Evolutionary conservation across 2,113 vertebrate species (phyloP).

Genomic region (Colistium nudipinnis): DNA sequence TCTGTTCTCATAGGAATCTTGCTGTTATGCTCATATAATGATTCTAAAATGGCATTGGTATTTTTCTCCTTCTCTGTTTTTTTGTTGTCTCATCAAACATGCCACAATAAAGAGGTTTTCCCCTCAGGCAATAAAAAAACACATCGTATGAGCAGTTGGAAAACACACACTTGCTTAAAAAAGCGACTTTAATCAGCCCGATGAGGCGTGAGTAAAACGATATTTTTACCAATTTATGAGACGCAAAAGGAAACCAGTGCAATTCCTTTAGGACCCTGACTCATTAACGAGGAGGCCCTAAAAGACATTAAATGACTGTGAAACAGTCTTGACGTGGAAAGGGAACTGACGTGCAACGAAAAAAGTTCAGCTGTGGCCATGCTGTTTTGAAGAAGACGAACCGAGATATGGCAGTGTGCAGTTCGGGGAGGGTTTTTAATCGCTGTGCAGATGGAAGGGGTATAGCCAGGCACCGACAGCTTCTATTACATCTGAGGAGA

Average conservation of each 20-base stretch:
- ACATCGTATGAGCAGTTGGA: constrained; percentile 37
- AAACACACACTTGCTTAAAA: constrained; percentile 39
- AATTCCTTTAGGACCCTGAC: constrained; percentile 36
- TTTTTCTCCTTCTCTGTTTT: constrained; percentile 38
- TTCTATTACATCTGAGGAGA: constrained; percentile 41
- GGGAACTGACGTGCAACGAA: constrained; percentile 12
- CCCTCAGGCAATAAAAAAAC: constrained; percentile 40
- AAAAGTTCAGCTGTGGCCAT: constrained; percentile 8
- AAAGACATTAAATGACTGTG: constrained; percentile 39
- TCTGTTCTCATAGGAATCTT: constrained; percentile 42
- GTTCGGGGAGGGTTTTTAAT: too few species aligned
- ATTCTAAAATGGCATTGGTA: constrained; percentile 22
- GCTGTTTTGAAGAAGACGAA: constrained; percentile 4
- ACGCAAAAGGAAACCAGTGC: constrained; percentile 50
- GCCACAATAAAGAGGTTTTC: constrained; percentile 59
- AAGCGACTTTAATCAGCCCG: constrained; percentile 45
- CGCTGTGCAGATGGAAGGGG: constrained; percentile 32
- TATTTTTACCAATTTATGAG: constrained; percentile 58
- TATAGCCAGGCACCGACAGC: constrained; percentile 25
- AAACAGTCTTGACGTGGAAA: constrained; percentile 29
- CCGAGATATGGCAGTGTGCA: constrained; percentile 12
- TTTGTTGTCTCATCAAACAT: constrained; percentile 25
- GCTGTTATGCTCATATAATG: constrained; percentile 37
- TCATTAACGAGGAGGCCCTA: constrained; percentile 49
- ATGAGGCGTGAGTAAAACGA: constrained; percentile 49